phyloP scores from a whole-genome alignment of 2,797 vertebrate species.

The Propithecus deckenii region DNA sequence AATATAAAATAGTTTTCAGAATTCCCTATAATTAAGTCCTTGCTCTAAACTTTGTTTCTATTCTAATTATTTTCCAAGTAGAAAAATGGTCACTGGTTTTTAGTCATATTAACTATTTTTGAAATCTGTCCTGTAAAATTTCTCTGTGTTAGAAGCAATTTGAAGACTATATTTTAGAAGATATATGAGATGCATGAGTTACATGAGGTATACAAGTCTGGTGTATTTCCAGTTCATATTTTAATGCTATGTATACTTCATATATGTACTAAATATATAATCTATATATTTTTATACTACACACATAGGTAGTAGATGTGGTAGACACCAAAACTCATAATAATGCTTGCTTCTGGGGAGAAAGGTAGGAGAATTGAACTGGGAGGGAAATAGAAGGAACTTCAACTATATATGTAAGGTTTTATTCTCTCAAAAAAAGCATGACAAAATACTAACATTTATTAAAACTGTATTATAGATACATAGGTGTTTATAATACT shows the following conservation, averaged over 20 bases:
- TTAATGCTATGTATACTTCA: not conserved
- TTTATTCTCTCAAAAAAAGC: slow-evolving; percentile 21
- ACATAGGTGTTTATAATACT: slow-evolving; percentile 7
- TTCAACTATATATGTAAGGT: not conserved
- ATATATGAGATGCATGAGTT: not conserved
- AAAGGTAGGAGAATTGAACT: not conserved
- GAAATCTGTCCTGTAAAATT: slow-evolving; percentile 24
- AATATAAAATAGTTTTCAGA: not conserved
- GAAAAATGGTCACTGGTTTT: slow-evolving; percentile 22
- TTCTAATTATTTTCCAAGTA: slow-evolving; percentile 44
- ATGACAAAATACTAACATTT: slow-evolving; percentile 4
- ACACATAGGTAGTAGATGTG: not conserved
- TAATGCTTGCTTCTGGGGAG: not conserved
- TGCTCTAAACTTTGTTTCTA: slow-evolving; percentile 4
- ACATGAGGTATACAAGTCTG: not conserved
- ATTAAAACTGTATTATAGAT: not conserved
- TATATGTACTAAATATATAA: not conserved
- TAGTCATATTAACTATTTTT: not conserved
- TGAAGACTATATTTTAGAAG: not conserved
- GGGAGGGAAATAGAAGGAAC: not conserved
- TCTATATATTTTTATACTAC: not conserved
- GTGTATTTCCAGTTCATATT: not conserved
- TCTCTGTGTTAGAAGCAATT: not conserved
- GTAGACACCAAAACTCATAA: not conserved
- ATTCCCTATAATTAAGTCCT: not conserved